Percentiles rank a stretch among this genome's conserved stretches.
These are phyloP conservation scores for Chionodraco myersi DNA, from an alignment of 2,113 vertebrate species.

Conservation along the genomic window DNA sequence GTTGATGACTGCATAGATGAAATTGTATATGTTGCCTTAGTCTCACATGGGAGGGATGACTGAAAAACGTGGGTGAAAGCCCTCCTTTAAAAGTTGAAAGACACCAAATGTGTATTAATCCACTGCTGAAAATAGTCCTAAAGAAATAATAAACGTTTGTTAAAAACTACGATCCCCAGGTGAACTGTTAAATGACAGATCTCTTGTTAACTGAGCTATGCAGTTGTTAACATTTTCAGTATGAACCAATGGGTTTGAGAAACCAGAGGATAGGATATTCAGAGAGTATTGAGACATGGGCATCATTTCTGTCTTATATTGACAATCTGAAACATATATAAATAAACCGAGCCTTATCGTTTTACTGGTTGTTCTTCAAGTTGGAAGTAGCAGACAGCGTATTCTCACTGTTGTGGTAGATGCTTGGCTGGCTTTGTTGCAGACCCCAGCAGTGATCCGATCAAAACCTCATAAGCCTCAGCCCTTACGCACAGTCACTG, in stretches of 20 bases:
- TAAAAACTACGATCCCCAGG: neutral
- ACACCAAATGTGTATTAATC: slow-evolving; percentile 9
- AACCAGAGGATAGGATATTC: neutral
- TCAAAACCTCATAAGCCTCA: slow-evolving; percentile 49
- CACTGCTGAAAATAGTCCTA: neutral
- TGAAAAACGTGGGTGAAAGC: neutral
- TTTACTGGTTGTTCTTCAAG: neutral
- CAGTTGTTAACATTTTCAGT: neutral
- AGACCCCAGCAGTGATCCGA: slow-evolving; percentile 21
- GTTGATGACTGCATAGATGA: neutral
- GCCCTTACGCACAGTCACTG: neutral
- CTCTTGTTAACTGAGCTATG: neutral
- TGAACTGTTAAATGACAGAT: neutral
- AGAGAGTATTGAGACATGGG: neutral
- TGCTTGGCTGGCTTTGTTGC: slow-evolving; percentile 36
- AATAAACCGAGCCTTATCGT: neutral
- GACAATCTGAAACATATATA: neutral
- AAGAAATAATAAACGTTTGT: neutral
- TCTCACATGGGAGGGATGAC: neutral
- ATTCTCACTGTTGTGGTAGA: slow-evolving; percentile 10
- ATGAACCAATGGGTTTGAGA: neutral
- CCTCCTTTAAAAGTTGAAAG: neutral
- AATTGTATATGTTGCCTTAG: neutral
- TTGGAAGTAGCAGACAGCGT: slow-evolving; percentile 19
- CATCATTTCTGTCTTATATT: neutral